Evolutionary conservation across 1,140 invertebrate species (phyloP).

Genomic region (Heliconius eleuchia): DNA sequence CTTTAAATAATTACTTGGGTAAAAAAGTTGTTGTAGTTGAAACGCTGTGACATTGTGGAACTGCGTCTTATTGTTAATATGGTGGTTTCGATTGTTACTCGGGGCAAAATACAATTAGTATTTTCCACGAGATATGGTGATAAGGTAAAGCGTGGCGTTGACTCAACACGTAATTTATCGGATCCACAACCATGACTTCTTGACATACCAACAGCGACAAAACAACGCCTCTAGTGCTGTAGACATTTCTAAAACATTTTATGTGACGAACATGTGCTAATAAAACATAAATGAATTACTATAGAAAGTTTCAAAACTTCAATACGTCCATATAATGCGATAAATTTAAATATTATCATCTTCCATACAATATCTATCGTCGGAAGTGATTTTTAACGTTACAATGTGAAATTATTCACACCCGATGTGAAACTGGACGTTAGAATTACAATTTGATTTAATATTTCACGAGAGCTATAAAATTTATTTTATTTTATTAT

Average conservation of each 20-base stretch:
- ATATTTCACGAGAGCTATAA: constrained; percentile 16
- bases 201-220: not conserved
- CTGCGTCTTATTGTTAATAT: too few relatives aligned
- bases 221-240: not conserved
- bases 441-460: constrained; percentile 24
- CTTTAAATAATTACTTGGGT: too few relatives aligned
- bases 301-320: constrained; percentile 52
- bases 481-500: not conserved
- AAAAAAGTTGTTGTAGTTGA: too few relatives aligned
- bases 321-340: constrained; percentile 44
- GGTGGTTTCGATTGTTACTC: too few relatives aligned
- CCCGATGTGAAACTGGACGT: constrained; percentile 26
- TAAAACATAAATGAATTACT: constrained; percentile 41
- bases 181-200: too few relatives aligned
- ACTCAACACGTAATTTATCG: too few relatives aligned
- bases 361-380: constrained; percentile 34
- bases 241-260: not conserved
- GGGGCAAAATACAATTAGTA: too few relatives aligned
- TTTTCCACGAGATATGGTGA: too few relatives aligned
- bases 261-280: not conserved
- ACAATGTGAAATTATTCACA: constrained; percentile 37
- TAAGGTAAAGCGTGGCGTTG: too few relatives aligned
- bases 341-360: constrained; percentile 34
- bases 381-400: constrained; percentile 29
- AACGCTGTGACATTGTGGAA: too few relatives aligned